Base-by-base conservation (phyloP, 37 sponge, comb jelly and placozoan species). In the Eunapius fragilis region DNA sequence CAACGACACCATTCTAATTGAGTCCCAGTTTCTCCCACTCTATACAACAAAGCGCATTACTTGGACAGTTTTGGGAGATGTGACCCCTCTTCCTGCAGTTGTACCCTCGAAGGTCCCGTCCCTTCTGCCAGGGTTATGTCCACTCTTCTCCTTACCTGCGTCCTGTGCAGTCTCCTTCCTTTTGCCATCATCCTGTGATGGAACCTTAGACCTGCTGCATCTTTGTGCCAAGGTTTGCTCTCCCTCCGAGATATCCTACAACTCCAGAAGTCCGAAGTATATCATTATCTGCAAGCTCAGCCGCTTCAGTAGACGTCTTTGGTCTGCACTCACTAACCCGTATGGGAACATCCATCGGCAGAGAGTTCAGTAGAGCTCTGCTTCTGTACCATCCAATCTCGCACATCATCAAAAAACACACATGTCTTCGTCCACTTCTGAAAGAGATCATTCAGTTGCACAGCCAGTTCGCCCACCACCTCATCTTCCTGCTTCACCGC, bases 41-140 rank as follows among this genome's bases (percentile, higher is more conserved):
- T 24, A 26, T n/a, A 34, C 69, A 35, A 26, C 32, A 81, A 69
- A 27, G n/a, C 3, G 17, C 30, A 9, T 69, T 68, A 7, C 33
- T 68, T 25, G 84, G 84, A 25, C 84, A 84, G 45, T 36, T 74
- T 0, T 32, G 25, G 0, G 76, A 45, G 17, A 75, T 37, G 33
- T 84, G 84, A 5, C 84, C 84, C 7, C 30, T 84, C 45, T 84
- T 31, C 23, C 77, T 11, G 67, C 84, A 84, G 27, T 84, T 84
- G n/a, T 41, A 84, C 28, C 28, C 28, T 10, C 28, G 28, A 25
- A 70, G 26, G 26, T 13, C 71, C 26, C n/a, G n/a, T n/a, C n/a
- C n/a, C n/a, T n/a, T n/a, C n/a, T n/a, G n/a, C n/a, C n/a, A n/a
- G n/a, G n/a, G n/a, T 17, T 30, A 13, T 12, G 73, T 30, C 73